Percentiles rank a stretch among this genome's conserved stretches.
phyloP scores from a whole-genome alignment of 2,797 vertebrate genomes.

The Danio choprae region DNA sequence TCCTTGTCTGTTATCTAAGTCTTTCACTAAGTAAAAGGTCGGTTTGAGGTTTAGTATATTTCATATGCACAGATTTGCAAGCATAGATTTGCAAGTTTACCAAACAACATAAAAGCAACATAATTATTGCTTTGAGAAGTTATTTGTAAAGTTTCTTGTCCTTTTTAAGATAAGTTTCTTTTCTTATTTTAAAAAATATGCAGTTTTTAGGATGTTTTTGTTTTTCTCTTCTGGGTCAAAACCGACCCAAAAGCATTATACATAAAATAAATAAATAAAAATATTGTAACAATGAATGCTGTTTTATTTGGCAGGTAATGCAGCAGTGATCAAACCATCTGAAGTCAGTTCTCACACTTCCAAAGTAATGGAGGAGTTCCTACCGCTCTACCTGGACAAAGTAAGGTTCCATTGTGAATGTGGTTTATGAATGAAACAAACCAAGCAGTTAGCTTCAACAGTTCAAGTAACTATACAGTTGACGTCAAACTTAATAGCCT shows the following conservation, averaged over 20 bases:
- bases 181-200: too few relatives aligned
- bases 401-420: conserved; percentile 58
- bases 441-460: too few relatives aligned
- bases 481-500: too few relatives aligned
- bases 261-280: neutral
- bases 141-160: too few relatives aligned
- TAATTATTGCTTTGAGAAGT: too few relatives aligned
- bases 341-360: conserved; percentile 79
- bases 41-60: neutral
- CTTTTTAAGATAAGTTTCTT: too few relatives aligned
- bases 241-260: neutral
- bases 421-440: too few relatives aligned
- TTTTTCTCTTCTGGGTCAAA: too few relatives aligned
- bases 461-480: too few relatives aligned
- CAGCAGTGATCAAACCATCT: conserved; percentile 81
- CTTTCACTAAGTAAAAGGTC: conserved; percentile 4
- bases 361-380: conserved; percentile 79
- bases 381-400: conserved; percentile 81
- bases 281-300: neutral
- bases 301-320: conserved; percentile 74
- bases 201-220: too few relatives aligned
- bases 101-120: too few relatives aligned
- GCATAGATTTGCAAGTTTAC: neutral
- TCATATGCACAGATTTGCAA: neutral
- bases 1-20: neutral